Conservation (phyloP, 2,113 vertebrate genomes). For the Gallinago paraguaiae region DNA sequence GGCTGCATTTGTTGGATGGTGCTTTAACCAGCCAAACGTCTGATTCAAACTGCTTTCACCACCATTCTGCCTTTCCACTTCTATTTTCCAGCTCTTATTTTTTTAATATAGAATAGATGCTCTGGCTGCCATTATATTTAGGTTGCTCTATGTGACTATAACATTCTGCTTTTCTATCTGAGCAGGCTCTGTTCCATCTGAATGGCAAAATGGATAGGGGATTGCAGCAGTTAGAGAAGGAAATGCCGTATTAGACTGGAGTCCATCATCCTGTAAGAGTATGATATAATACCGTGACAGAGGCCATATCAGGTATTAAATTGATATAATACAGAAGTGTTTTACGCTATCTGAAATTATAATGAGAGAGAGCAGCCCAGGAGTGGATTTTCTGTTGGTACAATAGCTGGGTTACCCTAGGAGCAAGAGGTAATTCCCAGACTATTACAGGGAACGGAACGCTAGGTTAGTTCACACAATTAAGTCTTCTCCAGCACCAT, state of each 20-base stretch:
- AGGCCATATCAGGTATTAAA: slow-evolving; percentile 42
- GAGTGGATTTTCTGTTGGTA: neutral
- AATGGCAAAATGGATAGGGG: slow-evolving; percentile 13
- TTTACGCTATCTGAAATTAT: slow-evolving; percentile 39
- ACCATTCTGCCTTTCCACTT: neutral
- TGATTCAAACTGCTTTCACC: neutral
- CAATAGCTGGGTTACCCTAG: neutral
- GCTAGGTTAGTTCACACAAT: neutral
- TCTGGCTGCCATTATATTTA: slow-evolving; percentile 11
- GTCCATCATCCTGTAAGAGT: slow-evolving; percentile 3
- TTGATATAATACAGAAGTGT: neutral
- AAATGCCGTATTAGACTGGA: neutral
- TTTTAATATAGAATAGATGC: neutral
- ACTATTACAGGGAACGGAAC: neutral
- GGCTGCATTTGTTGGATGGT: neutral
- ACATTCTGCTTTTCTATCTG: slow-evolving; percentile 28
- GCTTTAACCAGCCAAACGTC: neutral
- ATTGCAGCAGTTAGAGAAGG: neutral
- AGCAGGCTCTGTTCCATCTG: neutral
- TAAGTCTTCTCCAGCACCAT: neutral
- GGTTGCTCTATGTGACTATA: neutral
- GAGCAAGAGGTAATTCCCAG: neutral
- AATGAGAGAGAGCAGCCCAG: neutral
- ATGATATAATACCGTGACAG: neutral
- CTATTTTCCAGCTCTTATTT: neutral